Percentiles rank a stretch among this genome's conserved stretches.
Conservation (phyloP, 2,113 vertebrate species). For the Oxyura jamaicensis region DNA sequence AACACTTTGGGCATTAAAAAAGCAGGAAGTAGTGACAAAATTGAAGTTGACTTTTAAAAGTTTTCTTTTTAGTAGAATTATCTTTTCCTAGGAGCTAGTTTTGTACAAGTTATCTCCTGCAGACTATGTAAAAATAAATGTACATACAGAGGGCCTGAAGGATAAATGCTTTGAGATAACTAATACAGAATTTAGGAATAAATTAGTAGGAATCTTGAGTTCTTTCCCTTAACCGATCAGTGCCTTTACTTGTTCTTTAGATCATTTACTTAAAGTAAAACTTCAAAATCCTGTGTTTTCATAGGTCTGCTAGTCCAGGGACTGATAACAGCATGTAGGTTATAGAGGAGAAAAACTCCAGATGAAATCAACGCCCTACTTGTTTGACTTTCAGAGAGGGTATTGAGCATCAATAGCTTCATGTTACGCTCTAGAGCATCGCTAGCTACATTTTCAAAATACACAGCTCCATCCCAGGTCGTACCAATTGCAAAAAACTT, state of each 20-base stretch:
- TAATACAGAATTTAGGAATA: not conserved
- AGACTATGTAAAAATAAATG: not conserved
- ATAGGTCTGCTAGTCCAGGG: not conserved
- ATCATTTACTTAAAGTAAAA: not conserved
- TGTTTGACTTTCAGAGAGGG: not conserved
- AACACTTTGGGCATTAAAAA: not conserved
- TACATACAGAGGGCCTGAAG: not conserved
- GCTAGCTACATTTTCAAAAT: accelerated
- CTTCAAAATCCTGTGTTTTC: not conserved
- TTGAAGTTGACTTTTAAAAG: not conserved
- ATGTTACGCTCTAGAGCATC: accelerated
- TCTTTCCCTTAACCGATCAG: not conserved
- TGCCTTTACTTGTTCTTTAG: not conserved
- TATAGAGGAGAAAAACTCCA: not conserved
- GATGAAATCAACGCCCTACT: accelerated
- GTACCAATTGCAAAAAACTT: not conserved
- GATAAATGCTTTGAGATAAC: not conserved
- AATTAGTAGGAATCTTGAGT: not conserved
- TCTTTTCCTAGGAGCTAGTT: not conserved
- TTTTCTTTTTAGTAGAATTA: not conserved
- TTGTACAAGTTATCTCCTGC: not conserved
- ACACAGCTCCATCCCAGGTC: not conserved
- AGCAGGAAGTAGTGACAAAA: not conserved
- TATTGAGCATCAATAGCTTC: not conserved
- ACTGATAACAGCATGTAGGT: not conserved